These are phyloP conservation scores for Leucophenga maculata DNA, from an alignment of 2,888 invertebrate genomes.

Conservation along the genomic window DNA sequence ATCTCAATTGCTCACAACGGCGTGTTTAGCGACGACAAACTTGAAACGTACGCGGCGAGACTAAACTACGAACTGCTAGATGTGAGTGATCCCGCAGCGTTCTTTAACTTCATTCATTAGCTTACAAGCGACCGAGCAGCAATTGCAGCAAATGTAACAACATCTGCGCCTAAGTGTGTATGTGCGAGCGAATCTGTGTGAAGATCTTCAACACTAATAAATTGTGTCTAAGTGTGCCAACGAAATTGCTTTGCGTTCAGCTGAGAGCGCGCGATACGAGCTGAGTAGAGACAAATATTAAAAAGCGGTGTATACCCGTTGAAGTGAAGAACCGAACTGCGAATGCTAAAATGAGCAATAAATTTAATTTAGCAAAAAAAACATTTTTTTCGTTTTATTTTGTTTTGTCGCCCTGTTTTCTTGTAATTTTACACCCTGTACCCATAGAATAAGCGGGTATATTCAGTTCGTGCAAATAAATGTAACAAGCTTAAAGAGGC, in stretches of 20 bases:
- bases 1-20: background rate
- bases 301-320: conserved; percentile 38
- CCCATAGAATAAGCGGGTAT: too few relatives aligned
- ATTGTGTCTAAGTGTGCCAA: background rate
- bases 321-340: conserved; percentile 51
- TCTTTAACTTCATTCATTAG: conserved; percentile 23
- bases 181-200: too few relatives aligned
- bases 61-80: conserved; percentile 22
- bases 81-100: conserved; percentile 7
- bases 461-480: too few relatives aligned
- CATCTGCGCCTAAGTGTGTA: too few relatives aligned
- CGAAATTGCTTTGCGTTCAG: background rate
- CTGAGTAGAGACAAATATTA: background rate
- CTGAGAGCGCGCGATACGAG: background rate
- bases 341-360: conserved; percentile 48
- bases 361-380: conserved; percentile 52
- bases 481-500: too few relatives aligned
- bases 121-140: background rate
- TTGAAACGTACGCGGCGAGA: conserved; percentile 15
- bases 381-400: conserved; percentile 17
- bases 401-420: background rate
- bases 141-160: background rate
- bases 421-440: too few relatives aligned
- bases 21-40: background rate
- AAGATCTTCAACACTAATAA: background rate